Conservation (phyloP, 2,888 invertebrate genomes). For the Capitulum mitella region DNA sequence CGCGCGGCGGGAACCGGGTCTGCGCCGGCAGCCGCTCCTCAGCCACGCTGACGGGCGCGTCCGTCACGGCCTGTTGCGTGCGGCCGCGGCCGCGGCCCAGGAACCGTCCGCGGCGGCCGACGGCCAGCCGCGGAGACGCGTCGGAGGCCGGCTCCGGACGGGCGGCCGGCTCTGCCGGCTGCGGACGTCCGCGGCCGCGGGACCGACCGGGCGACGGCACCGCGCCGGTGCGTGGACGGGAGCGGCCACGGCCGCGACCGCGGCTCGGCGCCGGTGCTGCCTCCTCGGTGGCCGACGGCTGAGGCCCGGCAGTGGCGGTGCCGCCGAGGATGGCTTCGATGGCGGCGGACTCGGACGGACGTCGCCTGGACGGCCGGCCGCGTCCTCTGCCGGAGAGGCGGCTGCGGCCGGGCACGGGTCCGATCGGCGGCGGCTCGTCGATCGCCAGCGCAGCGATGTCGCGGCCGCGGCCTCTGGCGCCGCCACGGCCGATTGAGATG, state of each 20-base stretch:
- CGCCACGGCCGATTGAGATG: background rate
- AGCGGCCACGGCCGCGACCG: background rate
- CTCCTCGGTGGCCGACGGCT: too few relatives aligned
- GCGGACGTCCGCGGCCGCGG: background rate
- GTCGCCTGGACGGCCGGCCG: background rate
- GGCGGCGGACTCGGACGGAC: background rate
- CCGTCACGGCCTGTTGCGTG: conserved; percentile 39
- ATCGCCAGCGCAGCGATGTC: background rate
- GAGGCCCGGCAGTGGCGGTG: too few relatives aligned
- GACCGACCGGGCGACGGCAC: background rate
- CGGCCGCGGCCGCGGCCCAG: background rate
- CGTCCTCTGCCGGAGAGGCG: background rate
- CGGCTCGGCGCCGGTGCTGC: background rate
- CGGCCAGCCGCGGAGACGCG: too few relatives aligned
- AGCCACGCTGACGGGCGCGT: conserved; percentile 42
- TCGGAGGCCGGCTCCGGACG: too few relatives aligned
- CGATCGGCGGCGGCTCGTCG: too few relatives aligned
- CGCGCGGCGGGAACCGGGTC: conserved; percentile 71
- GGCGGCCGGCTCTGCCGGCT: too few relatives aligned
- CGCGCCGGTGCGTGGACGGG: background rate
- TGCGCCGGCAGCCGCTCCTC: conserved; percentile 64
- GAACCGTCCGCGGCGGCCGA: too few relatives aligned
- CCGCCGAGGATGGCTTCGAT: background rate
- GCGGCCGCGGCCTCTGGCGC: background rate
- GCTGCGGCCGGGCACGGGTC: too few relatives aligned